Conservation (phyloP, 2,888 invertebrate genomes). For the Aricia artaxerxes region DNA sequence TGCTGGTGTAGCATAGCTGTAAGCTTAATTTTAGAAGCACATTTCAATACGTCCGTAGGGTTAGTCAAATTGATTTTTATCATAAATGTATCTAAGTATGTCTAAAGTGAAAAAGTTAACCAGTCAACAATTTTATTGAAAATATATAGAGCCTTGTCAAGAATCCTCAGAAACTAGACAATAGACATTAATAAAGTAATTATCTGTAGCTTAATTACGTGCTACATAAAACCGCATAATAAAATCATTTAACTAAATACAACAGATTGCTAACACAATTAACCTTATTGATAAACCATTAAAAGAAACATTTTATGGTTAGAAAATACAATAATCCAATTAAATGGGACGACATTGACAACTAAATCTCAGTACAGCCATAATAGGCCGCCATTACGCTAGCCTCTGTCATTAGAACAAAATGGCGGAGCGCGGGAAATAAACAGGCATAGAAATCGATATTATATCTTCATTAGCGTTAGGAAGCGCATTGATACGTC, state of each 20-base stretch:
- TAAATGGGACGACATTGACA: conserved; percentile 72
- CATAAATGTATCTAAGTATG: too few species aligned
- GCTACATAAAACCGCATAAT: background rate
- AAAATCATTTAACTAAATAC: background rate
- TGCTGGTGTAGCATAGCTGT: too few species aligned
- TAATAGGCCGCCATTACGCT: conserved; percentile 76
- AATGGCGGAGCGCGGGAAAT: conserved; percentile 69
- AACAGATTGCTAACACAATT: conserved; percentile 19
- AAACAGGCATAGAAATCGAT: conserved; percentile 73
- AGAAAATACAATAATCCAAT: conserved; percentile 74
- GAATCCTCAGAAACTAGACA: too few species aligned
- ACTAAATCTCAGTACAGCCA: conserved; percentile 73
- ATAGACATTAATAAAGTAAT: background rate
- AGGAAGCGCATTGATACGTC: conserved; percentile 76
- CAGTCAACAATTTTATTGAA: too few species aligned
- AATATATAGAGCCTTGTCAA: too few species aligned
- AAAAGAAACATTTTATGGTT: conserved; percentile 49
- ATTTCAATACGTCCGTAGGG: too few species aligned
- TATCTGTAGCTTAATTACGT: background rate
- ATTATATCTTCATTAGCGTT: conserved; percentile 80
- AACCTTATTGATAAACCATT: conserved; percentile 28
- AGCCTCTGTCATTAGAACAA: conserved; percentile 70
- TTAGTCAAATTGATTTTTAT: too few species aligned
- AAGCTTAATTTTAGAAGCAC: too few species aligned
- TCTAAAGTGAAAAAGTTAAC: too few species aligned